A percentile compares a stretch with the other conserved stretches of the same genome.
phyloP scores from a whole-genome alignment of 2,888 invertebrate genomes.

The Rotaria magnacalcarata region DNA sequence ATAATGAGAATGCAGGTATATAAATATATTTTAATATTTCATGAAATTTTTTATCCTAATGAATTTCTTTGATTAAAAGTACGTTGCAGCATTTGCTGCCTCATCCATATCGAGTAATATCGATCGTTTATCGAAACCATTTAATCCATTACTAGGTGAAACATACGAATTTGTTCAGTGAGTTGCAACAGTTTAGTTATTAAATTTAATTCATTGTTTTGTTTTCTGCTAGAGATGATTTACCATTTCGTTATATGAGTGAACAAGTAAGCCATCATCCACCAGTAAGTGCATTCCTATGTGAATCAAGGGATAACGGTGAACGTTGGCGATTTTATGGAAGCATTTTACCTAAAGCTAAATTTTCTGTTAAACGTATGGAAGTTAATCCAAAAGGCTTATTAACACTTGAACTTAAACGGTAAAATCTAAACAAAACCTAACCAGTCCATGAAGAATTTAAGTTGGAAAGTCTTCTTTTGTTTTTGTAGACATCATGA shows the following conservation, averaged over 20 bases:
- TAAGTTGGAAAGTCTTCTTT: no score
- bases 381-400: constrained; percentile 85
- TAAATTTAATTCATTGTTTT: constrained; percentile 58
- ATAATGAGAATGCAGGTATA: constrained; percentile 67
- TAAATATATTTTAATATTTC: no score
- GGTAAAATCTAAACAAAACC: constrained; percentile 41
- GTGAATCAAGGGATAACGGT: constrained; percentile 60
- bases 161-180: constrained; percentile 74
- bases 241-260: constrained; percentile 59
- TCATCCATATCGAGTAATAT: constrained; percentile 87
- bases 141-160: constrained; percentile 89
- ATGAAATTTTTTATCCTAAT: not conserved
- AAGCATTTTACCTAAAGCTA: constrained; percentile 85
- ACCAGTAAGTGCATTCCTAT: constrained; percentile 42
- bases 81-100: constrained; percentile 81
- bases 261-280: constrained; percentile 80
- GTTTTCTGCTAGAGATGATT: constrained; percentile 54
- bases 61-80: constrained; percentile 56
- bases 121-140: constrained; percentile 90
- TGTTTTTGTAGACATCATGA: constrained; percentile 71
- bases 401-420: constrained; percentile 54
- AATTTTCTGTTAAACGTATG: constrained; percentile 90
- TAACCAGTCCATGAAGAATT: no score
- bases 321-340: constrained; percentile 76
- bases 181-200: constrained; percentile 42